Evolutionary conservation across 2,888 invertebrate species (phyloP), one percentile per base, ranked within the genome.

Genomic region (Synanthedon andrenaeformis): DNA sequence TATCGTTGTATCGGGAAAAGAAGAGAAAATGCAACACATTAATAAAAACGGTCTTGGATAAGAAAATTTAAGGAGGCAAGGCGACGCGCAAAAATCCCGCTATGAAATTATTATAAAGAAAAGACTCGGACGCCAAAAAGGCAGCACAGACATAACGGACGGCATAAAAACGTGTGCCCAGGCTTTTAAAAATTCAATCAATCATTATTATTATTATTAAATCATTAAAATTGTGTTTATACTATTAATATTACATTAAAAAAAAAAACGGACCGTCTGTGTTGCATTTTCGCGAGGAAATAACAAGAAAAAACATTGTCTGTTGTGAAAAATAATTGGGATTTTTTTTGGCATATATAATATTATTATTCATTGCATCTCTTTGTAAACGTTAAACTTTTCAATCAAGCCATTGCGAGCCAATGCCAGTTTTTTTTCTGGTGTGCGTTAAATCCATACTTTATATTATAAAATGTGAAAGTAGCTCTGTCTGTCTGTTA

Each of bases 1-100:
- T n/a, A n/a, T 10, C 28, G 52, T 52, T 23, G 64, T 59, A 85
- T 85, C 84, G 84, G 85, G 79, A 84, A 84, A 83, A 72, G 76
- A 74, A 83, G 70, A 81, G 84, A 88, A 88, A 86, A 87, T 88
- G 88, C 88, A 88, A 88, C 88, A 88, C 86, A 64, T 88, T 82
- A 88, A 66, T 62, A 74, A 77, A 80, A 83, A 82, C 81, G 82
- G 78, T 76, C 58, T 54, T 52, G 56, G 58, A 60, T 58, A 8
- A 10, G 10, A 35, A 35, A 35, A 35, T 2, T 35, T 35, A 1
- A 59, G 60, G 57, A 53, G 56, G 58, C 59, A 64, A 60, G 60
- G 53, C 63, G 60, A 58, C 51, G 35, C 10, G 8, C 2, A 35
- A 8, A n/a, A 35, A 10, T 35, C 35, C 35, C 35, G 35, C 3